Conservation (phyloP, 2,797 vertebrate genomes). For the Ceryle rudis region DNA sequence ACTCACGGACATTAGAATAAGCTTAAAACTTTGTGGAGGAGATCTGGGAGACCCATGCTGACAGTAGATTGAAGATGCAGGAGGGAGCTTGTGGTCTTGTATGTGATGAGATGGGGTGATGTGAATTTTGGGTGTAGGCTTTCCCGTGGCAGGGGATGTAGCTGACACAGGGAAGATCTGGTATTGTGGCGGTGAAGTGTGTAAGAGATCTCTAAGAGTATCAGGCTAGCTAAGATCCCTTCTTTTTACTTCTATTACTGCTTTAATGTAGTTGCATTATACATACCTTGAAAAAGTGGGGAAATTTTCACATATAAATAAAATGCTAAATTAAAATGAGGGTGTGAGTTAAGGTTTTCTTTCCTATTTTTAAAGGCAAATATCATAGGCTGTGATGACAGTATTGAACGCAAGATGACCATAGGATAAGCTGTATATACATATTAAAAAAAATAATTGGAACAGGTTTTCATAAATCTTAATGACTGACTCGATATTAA, state of each 20-base stretch:
- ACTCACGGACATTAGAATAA: rapidly evolving
- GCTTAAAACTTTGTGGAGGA: neutral
- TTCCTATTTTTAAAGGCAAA: neutral
- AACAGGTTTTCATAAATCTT: neutral
- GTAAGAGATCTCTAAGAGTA: neutral
- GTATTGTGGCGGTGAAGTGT: neutral
- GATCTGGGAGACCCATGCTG: neutral
- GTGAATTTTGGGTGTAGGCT: neutral
- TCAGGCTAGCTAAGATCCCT: neutral
- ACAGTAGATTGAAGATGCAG: neutral
- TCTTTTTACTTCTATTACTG: neutral
- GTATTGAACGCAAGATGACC: neutral
- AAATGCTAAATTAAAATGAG: neutral
- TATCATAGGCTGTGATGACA: neutral
- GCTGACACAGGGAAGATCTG: neutral
- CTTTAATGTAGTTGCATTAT: neutral
- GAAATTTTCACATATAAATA: neutral
- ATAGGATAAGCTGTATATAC: neutral
- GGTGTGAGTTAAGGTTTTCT: neutral
- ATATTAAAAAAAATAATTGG: neutral
- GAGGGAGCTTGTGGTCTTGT: neutral
- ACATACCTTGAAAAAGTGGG: neutral
- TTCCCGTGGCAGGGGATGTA: neutral
- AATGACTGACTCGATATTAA: neutral
- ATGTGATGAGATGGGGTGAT: neutral